Evolutionary conservation across 30 jellyfish, hydroid and myxozoan genomes (phyloP).

Genomic region (Morbakka virulenta): DNA sequence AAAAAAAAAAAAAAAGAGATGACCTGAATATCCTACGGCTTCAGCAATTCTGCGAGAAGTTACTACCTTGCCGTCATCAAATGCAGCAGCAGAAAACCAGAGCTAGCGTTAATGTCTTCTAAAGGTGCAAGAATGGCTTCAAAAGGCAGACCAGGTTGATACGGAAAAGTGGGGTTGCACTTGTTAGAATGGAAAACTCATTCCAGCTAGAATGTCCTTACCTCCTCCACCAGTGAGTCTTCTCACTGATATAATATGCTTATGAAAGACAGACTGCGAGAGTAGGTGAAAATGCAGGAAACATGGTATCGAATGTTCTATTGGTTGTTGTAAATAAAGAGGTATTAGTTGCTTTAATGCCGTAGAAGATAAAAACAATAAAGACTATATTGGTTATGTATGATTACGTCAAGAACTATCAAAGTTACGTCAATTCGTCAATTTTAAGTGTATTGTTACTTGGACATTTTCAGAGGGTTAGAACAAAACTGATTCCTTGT

Average conservation of each 20-base stretch:
- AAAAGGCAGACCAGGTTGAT: slow-evolving; percentile 14
- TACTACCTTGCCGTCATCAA: slow-evolving; percentile 58
- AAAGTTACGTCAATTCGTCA: too few relatives aligned
- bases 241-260: slow-evolving; percentile 12
- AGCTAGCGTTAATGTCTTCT: slow-evolving; percentile 25
- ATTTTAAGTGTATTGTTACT: too few relatives aligned
- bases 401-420: too few relatives aligned
- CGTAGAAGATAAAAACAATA: too few relatives aligned
- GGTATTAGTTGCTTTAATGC: too few relatives aligned
- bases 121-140: slow-evolving; percentile 44
- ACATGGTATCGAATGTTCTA: slow-evolving; percentile 21
- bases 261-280: slow-evolving; percentile 27
- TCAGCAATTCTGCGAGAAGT: too few relatives aligned
- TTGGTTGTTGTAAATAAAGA: too few relatives aligned
- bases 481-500: too few relatives aligned
- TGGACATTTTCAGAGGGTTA: too few relatives aligned
- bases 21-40: too few relatives aligned
- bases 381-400: too few relatives aligned
- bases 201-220: slow-evolving; percentile 20
- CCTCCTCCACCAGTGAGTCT: slow-evolving; percentile 44
- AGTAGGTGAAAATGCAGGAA: slow-evolving; percentile 41
- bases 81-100: slow-evolving; percentile 27
- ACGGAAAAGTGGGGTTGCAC: slow-evolving; percentile 41
- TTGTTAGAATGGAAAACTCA: slow-evolving; percentile 1
- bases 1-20: too few relatives aligned